Evolutionary conservation across 2,888 invertebrate genomes (phyloP), one percentile per base, ranked within the genome.

Genomic region (Camptogramma bilineatum): DNA sequence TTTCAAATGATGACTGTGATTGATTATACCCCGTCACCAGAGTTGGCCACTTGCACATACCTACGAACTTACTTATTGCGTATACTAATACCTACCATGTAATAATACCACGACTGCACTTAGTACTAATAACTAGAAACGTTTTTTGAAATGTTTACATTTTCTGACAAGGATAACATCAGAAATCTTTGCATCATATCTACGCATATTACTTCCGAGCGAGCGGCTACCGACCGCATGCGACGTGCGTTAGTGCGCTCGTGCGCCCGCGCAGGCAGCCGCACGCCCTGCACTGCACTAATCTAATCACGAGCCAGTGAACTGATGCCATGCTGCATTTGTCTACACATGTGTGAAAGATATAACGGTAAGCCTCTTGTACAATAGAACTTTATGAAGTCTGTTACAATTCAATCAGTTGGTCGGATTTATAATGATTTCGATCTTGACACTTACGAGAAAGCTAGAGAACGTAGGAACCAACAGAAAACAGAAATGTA

Each of bases 221-320:
- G 52, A 42, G 42, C 1, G 16, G 28, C 42, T 8, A 19, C 17
- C 0, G 28, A 28, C n/a, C 52, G 2, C 54, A 61, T 48, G 10
- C 44, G 61, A 44, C 54, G 44, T 8, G 31, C 54, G 16, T 55
- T 51, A 61, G 61, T 53, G 16, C 54, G 50, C 61, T 54, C 61
- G 61, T 34, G 61, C 55, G 54, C 54, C 42, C 42, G 44, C 54
- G 24, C 59, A 39, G 18, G 13, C 9, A 46, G 34, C 39, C 48
- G 53, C 48, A n/a, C 48, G 28, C 42, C 42, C 54, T 44, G 19
- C 57, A 21, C 46, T n/a, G 5, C 48, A 21, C 47, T 16, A 3
- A 50, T 50, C 28, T 16, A 4, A 50, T 48, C 31, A 59, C 31
- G 47, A 47, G 28, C 44, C 24, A 60, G 18, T 39, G 24, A 7